phyloP scores from a whole-genome alignment of 2,113 vertebrate genomes.

The Oryzias curvinotus region DNA sequence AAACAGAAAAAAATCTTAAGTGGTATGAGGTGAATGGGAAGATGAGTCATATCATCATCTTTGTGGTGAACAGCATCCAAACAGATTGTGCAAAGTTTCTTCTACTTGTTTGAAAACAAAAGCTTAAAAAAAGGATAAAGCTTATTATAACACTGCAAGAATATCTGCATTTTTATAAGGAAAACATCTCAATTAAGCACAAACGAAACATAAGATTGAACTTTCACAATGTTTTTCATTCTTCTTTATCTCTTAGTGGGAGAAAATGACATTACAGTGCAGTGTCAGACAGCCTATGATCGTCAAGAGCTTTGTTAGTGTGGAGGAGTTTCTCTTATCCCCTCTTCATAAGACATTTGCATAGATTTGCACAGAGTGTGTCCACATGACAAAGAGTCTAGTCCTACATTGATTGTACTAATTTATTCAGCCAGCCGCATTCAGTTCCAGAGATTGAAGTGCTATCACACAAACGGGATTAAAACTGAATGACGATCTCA shows the following conservation, averaged over 20 bases:
- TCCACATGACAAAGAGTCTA: constrained; percentile 61
- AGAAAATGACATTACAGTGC: constrained; percentile 46
- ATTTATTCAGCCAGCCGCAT: constrained; percentile 64
- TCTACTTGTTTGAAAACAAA: no score
- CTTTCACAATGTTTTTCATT: constrained; percentile 1
- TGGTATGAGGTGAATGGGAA: background rate
- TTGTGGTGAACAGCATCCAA: no score
- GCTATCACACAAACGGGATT: constrained; percentile 66
- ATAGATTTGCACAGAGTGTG: constrained; percentile 65
- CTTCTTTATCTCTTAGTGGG: constrained; percentile 23
- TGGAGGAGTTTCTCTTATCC: constrained; percentile 64
- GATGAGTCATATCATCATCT: no score
- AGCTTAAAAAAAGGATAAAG: no score
- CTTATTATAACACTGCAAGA: no score
- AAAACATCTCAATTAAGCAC: no score
- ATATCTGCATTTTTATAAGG: no score
- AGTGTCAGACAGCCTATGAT: constrained; percentile 43
- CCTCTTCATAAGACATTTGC: constrained; percentile 61
- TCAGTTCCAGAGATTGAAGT: constrained; percentile 65
- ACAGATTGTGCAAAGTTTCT: no score
- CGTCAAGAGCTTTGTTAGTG: constrained; percentile 60
- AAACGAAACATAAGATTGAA: no score
- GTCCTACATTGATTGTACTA: constrained; percentile 69
- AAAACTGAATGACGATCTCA: constrained; percentile 54
- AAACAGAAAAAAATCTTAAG: background rate